These are phyloP conservation scores for Syngnathus typhle DNA, from an alignment of 2,113 vertebrate genomes.

Conservation along the genomic window DNA sequence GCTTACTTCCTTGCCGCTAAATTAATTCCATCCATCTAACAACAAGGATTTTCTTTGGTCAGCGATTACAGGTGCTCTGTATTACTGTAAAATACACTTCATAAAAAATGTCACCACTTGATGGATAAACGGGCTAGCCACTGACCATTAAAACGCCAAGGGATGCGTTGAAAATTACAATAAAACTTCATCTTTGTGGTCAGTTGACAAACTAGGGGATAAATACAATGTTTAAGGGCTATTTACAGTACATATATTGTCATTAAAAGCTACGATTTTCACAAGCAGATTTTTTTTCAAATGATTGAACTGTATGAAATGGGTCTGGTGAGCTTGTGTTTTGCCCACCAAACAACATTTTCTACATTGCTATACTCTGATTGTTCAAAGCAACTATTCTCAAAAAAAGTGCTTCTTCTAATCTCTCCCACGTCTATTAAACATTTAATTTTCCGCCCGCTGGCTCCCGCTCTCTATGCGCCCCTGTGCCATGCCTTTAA, in stretches of 20 bases:
- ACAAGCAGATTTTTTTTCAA: no score
- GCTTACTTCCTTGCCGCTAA: no score
- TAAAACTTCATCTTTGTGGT: no score
- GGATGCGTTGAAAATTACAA: no score
- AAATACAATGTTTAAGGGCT: no score
- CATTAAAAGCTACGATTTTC: background rate
- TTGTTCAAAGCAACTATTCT: background rate
- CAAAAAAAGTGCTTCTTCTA: no score
- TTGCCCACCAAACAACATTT: background rate
- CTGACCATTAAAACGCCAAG: background rate
- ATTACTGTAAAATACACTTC: background rate
- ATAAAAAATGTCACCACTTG: background rate
- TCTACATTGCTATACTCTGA: no score
- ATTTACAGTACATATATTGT: no score
- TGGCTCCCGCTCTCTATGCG: background rate
- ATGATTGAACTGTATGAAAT: no score
- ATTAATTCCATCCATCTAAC: no score
- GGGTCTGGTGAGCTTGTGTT: no score
- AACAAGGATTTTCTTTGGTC: background rate
- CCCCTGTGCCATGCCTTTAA: background rate
- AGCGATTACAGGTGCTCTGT: background rate
- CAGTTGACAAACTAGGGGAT: no score
- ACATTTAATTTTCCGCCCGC: background rate
- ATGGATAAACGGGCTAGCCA: background rate
- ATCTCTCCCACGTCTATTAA: background rate